Evolutionary conservation across 2,797 vertebrate species (phyloP).

Genomic region (Sebastes aleutianus): DNA sequence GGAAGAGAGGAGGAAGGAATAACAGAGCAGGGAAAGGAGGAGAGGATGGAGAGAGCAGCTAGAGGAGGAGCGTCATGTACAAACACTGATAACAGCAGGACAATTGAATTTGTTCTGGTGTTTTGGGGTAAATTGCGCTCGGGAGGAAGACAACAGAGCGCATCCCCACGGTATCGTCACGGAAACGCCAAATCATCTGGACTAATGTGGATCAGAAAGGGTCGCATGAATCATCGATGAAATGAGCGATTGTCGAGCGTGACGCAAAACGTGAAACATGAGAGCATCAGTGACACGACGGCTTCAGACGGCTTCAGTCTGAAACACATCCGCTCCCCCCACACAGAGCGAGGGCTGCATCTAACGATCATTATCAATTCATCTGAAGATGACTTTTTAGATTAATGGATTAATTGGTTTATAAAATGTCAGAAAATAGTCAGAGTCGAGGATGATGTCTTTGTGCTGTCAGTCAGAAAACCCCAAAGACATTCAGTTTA

Average conservation of each 20-base stretch:
- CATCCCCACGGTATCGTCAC: neutral
- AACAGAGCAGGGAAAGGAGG: accelerated
- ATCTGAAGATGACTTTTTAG: too few relatives aligned
- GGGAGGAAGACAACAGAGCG: neutral
- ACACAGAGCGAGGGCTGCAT: neutral
- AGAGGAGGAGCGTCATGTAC: neutral
- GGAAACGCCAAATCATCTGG: neutral
- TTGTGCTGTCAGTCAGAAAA: too few relatives aligned
- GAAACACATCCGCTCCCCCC: neutral
- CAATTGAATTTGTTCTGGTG: constrained; percentile 22
- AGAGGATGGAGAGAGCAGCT: neutral
- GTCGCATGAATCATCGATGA: neutral
- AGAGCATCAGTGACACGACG: neutral
- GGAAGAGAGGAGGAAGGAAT: neutral
- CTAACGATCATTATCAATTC: too few relatives aligned
- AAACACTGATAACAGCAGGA: constrained; percentile 8
- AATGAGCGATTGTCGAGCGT: neutral
- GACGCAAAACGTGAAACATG: neutral
- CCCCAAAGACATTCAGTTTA: too few relatives aligned
- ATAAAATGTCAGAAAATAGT: too few relatives aligned
- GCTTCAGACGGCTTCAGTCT: neutral
- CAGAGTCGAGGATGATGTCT: too few relatives aligned
- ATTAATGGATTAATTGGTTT: too few relatives aligned
- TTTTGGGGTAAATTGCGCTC: constrained; percentile 1
- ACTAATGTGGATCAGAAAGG: neutral